Evolutionary conservation across 2,797 vertebrate species (phyloP).

Genomic region (Steatocranus sp.): DNA sequence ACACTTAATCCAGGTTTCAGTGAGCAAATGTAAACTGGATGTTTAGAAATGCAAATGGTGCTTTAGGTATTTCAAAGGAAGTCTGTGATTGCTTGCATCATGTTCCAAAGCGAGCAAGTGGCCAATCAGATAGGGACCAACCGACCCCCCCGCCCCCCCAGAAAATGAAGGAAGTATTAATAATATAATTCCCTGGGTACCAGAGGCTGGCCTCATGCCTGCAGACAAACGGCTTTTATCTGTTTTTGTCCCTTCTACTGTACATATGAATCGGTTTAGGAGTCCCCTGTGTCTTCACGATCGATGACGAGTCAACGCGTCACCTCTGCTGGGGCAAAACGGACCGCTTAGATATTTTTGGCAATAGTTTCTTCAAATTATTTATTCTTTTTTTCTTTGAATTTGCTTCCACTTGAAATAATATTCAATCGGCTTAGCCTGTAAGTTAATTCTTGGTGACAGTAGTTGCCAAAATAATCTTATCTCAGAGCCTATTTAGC

Average conservation of each 20-base stretch:
- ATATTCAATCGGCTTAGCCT: not conserved
- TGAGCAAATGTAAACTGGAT: constrained; percentile 40
- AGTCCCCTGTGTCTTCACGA: not conserved
- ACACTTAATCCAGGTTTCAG: not conserved
- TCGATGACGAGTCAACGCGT: constrained; percentile 34
- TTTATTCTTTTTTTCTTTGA: not conserved
- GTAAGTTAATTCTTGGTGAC: not conserved
- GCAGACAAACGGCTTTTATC: constrained; percentile 57
- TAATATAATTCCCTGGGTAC: constrained; percentile 47
- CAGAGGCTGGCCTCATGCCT: constrained; percentile 43
- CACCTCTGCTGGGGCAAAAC: not conserved
- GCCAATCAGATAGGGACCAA: constrained; percentile 61
- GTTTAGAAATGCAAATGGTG: constrained; percentile 72
- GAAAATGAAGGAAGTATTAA: constrained; percentile 56
- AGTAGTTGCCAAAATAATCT: not conserved
- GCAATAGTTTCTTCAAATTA: not conserved
- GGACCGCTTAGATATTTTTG: not conserved
- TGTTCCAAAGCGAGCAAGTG: constrained; percentile 53
- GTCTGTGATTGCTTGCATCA: constrained; percentile 61
- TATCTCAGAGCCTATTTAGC: not conserved
- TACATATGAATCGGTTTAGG: constrained; percentile 23
- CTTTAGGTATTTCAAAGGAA: constrained; percentile 64
- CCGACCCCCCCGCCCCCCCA: not conserved
- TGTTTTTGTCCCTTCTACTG: constrained; percentile 10
- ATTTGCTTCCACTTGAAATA: not conserved